Base-by-base conservation (phyloP, 2,797 vertebrate genomes). In the Amblyopsis hoosieri region DNA sequence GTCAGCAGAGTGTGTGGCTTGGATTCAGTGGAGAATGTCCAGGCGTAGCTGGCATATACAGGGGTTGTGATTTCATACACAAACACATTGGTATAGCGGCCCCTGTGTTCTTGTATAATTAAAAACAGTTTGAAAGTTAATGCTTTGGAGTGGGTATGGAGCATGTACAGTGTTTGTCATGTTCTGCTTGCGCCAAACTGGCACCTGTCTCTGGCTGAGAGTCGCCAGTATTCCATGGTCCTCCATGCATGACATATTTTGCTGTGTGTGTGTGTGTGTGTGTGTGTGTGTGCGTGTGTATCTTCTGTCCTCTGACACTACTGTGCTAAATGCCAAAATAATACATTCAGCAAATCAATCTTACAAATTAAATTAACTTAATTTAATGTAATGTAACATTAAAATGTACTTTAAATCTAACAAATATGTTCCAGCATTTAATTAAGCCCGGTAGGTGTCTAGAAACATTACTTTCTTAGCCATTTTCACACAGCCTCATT, bases 101-200 rank as follows among this genome's bases (percentile, higher is more conserved):
- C 82, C 72, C 84, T 12, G 52, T 62, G 76, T 67, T 75, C 81
- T 73, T 68, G 70, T 86, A 81, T 88, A 89, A 83, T 76, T 67
- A 82, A 81, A 81, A 80, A 64, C 75, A 62, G 58, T 66, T 77
- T 74, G 79, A 80, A 82, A 80, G 82, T 69, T 46, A 66, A 76
- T 2, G 49, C 76, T 79, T 64, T 75, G 64, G 71, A 53, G 67
- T 79, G 62, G 9, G 69, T 67, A 67, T 65, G 66, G 63, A 65
- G 60, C 69, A 45, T 55, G 72, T 63, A 69, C 58, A 58, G 56
- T 76, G 72, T 7, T 49, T 62, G 58, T 0, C 48, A 68, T 64
- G 76, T 66, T 76, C 75, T 75, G 71, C 76, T 79, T 74, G 75
- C 73, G 69, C 54, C 8, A 5, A 66, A 62, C 69, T 53, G 62